Evolutionary conservation across 2,113 vertebrate genomes (phyloP).

Genomic region (Zootoca vivipara): DNA sequence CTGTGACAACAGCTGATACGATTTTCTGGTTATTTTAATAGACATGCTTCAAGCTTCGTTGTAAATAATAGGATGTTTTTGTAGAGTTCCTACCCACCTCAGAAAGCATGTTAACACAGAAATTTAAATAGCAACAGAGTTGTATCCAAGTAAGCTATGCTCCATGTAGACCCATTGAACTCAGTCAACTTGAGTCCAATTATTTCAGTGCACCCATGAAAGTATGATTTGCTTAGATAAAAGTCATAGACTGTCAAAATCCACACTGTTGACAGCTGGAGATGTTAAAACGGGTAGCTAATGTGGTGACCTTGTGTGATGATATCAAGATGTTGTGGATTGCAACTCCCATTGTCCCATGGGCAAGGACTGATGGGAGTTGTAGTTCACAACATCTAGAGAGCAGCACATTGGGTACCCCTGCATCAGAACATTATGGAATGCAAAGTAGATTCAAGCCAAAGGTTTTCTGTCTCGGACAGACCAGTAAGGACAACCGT

Average conservation of each 20-base stretch:
- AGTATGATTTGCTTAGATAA: neutral
- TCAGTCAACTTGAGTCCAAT: too few relatives aligned
- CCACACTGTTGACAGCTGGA: neutral
- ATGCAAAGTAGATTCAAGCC: neutral
- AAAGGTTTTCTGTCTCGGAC: neutral
- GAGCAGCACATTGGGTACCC: too few relatives aligned
- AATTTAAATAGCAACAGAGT: neutral
- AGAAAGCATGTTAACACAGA: constrained; percentile 1
- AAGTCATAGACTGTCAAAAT: neutral
- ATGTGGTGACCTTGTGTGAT: too few relatives aligned
- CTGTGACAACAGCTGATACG: neutral
- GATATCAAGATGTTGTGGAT: too few relatives aligned
- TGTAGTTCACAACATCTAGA: too few relatives aligned
- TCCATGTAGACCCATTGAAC: too few relatives aligned
- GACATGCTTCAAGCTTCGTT: constrained; percentile 24
- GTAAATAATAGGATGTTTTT: neutral
- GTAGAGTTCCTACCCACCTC: neutral
- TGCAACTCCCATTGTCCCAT: too few relatives aligned
- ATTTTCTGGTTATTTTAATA: neutral
- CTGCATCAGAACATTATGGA: neutral
- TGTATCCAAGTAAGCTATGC: too few relatives aligned
- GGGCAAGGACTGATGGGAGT: too few relatives aligned
- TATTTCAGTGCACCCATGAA: neutral
- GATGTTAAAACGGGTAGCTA: neutral
- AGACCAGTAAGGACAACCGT: fast-evolving